These are phyloP conservation scores for Bedellia somnulentella DNA, from an alignment of 2,888 invertebrate genomes.

Conservation along the genomic window DNA sequence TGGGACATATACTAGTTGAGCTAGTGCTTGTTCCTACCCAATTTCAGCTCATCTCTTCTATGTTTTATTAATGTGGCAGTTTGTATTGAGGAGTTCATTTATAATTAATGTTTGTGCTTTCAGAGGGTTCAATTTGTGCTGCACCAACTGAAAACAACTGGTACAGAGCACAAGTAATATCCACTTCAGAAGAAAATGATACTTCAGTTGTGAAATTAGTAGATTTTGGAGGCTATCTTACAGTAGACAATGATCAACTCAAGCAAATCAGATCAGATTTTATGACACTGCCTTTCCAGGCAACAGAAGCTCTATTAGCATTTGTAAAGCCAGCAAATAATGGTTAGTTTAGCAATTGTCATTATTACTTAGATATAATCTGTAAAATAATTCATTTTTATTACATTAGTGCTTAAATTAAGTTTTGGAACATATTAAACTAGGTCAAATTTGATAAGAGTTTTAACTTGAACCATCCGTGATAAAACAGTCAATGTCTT, in stretches of 20 bases:
- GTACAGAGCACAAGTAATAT: conserved; percentile 85
- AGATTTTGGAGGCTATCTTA: conserved; percentile 93
- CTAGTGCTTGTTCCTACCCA: too few relatives aligned
- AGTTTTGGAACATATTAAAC: too few relatives aligned
- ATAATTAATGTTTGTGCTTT: too few relatives aligned
- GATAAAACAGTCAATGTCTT: too few relatives aligned
- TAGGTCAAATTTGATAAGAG: too few relatives aligned
- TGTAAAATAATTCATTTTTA: too few relatives aligned
- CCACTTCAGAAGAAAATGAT: conserved; percentile 68
- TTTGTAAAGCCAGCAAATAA: conserved; percentile 80
- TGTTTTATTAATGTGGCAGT: too few relatives aligned
- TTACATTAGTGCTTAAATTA: too few relatives aligned
- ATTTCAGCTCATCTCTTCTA: too few relatives aligned
- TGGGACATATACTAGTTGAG: too few relatives aligned
- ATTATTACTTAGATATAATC: conserved; percentile 1
- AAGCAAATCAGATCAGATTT: conserved; percentile 94
- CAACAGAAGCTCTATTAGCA: conserved; percentile 92
- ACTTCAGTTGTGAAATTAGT: conserved; percentile 84
- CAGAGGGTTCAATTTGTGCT: conserved; percentile 87
- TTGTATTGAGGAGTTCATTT: too few relatives aligned
- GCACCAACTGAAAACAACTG: conserved; percentile 83
- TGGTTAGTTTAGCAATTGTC: conserved; percentile 27
- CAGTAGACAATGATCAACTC: conserved; percentile 73
- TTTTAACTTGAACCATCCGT: too few relatives aligned
- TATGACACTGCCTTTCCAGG: conserved; percentile 94